Evolutionary conservation across 2,888 invertebrate species (phyloP).

Genomic region (Tachina lurida): DNA sequence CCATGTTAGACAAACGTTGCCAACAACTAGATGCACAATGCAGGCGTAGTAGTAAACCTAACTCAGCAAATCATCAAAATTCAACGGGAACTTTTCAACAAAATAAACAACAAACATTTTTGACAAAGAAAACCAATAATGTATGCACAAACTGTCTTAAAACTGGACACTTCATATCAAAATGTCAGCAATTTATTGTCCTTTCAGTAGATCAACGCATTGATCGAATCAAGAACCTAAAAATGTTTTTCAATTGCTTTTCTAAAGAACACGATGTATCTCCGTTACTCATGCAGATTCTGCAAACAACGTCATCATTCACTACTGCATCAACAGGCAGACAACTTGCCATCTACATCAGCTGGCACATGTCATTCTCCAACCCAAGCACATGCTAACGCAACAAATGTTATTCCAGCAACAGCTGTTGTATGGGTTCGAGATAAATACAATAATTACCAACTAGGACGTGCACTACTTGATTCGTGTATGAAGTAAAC

Average conservation of each 20-base stretch:
- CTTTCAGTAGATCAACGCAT: slow-evolving; percentile 19
- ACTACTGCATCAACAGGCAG: slow-evolving; percentile 22
- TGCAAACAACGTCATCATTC: slow-evolving; percentile 56
- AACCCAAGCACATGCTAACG: not conserved
- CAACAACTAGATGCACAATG: slow-evolving; percentile 48
- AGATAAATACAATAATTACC: slow-evolving; percentile 18
- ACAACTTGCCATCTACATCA: not conserved
- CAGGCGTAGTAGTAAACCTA: slow-evolving; percentile 1
- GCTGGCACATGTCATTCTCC: slow-evolving; percentile 2
- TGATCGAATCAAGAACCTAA: slow-evolving; percentile 26
- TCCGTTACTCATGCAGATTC: slow-evolving; percentile 37
- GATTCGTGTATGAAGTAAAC: slow-evolving; percentile 60
- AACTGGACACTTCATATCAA: slow-evolving; percentile 27
- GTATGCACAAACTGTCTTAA: slow-evolving; percentile 33
- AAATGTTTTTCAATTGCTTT: slow-evolving; percentile 54
- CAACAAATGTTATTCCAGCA: slow-evolving; percentile 13
- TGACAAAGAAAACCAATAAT: slow-evolving; percentile 1
- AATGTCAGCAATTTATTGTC: slow-evolving; percentile 26
- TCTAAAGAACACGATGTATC: slow-evolving; percentile 15
- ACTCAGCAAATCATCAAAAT: not conserved
- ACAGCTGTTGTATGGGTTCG: not conserved
- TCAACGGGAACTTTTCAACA: not conserved
- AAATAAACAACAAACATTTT: slow-evolving; percentile 5
- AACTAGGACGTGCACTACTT: slow-evolving; percentile 39
- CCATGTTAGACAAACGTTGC: slow-evolving; percentile 53